Evolutionary conservation across 53 echinoderm and acorn worm genomes (phyloP).

Genomic region (Zoroaster sp.): DNA sequence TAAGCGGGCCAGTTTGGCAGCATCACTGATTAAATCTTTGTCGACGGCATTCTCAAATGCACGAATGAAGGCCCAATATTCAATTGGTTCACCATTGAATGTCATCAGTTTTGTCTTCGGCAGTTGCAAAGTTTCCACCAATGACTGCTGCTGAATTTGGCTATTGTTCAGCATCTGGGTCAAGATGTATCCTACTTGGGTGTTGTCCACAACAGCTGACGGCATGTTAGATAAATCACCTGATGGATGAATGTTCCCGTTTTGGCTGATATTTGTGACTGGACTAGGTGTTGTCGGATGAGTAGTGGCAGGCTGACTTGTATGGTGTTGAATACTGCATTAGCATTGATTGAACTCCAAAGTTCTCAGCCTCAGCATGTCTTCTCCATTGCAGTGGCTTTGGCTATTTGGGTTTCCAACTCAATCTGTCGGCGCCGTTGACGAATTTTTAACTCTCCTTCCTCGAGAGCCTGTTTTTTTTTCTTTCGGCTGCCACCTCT

Average conservation of each 20-base stretch:
- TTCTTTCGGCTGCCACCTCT: neutral
- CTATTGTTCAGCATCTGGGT: too few relatives aligned
- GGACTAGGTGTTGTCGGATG: too few relatives aligned
- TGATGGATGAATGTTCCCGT: too few relatives aligned
- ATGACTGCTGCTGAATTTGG: too few relatives aligned
- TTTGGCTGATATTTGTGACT: too few relatives aligned
- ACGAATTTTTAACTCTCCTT: neutral
- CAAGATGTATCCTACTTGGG: too few relatives aligned
- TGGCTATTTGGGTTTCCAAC: neutral
- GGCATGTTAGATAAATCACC: too few relatives aligned
- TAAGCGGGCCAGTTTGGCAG: neutral
- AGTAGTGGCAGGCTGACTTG: too few relatives aligned
- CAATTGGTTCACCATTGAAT: neutral
- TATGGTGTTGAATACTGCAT: neutral
- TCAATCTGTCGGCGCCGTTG: neutral
- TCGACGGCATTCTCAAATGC: slow-evolving; percentile 2
- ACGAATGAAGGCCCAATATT: neutral
- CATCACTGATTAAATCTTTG: neutral
- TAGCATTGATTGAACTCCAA: neutral
- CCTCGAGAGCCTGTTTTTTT: neutral
- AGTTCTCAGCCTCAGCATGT: neutral
- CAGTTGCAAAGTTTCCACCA: neutral
- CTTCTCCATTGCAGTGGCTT: neutral
- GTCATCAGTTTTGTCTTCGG: neutral
- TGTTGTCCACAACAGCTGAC: too few relatives aligned